phyloP scores from a whole-genome alignment of 1,140 invertebrate species.

The Temnothorax curvispinosus region DNA sequence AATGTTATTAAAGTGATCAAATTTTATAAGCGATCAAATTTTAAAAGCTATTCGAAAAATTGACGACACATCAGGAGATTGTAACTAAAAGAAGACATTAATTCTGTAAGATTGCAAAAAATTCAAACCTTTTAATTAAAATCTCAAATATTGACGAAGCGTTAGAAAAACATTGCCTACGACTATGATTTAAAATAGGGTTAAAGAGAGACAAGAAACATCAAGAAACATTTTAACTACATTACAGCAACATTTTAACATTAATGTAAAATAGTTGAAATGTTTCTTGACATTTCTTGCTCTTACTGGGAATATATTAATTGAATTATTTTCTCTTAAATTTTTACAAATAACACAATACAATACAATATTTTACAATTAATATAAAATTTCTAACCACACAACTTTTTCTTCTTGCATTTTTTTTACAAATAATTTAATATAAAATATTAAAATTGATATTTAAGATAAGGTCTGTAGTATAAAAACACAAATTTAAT shows the following conservation, averaged over 20 bases:
- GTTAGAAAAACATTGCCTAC: background rate
- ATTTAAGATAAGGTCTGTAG: background rate
- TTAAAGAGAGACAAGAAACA: too few species aligned
- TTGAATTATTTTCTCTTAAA: background rate
- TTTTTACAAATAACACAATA: background rate
- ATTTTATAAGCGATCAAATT: background rate
- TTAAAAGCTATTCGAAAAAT: background rate
- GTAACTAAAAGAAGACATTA: background rate
- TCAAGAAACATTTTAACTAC: too few species aligned
- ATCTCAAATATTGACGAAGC: background rate
- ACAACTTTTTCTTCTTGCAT: background rate
- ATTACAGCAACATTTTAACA: too few species aligned
- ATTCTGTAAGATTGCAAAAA: background rate
- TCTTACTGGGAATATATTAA: too few species aligned
- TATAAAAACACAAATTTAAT: background rate
- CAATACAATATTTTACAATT: too few species aligned
- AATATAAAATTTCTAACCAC: background rate
- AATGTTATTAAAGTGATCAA: background rate
- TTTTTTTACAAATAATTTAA: background rate
- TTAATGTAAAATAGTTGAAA: too few species aligned
- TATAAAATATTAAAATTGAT: background rate
- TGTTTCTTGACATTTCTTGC: too few species aligned
- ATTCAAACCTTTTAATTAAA: background rate
- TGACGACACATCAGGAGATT: background rate
- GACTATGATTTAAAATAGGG: background rate